These are phyloP conservation scores for Brachyalestes nurse DNA, from an alignment of 2,797 vertebrate genomes.

Conservation along the genomic window DNA sequence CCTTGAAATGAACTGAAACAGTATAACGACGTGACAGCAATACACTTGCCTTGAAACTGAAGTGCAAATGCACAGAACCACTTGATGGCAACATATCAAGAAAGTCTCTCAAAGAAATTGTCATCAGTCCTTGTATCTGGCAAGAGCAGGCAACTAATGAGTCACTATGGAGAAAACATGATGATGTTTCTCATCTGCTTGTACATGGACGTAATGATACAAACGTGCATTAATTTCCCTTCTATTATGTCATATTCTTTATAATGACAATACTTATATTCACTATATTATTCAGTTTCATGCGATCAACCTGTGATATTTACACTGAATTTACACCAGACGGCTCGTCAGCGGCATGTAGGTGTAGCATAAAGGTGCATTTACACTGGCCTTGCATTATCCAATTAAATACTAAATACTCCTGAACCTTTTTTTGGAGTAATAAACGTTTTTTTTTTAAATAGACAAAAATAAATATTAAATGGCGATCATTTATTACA, in stretches of 20 bases:
- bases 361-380: too few species aligned
- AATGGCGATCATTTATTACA: too few species aligned
- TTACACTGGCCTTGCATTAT: too few species aligned
- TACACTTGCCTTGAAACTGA: background rate
- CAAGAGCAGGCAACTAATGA: background rate
- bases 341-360: too few species aligned
- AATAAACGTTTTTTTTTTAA: too few species aligned
- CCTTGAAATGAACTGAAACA: conserved; percentile 21
- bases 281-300: background rate
- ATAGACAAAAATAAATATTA: too few species aligned
- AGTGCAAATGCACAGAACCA: background rate
- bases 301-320: background rate
- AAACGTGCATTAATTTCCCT: background rate
- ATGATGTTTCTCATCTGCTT: background rate
- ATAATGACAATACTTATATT: background rate
- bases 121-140: background rate
- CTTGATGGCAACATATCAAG: background rate
- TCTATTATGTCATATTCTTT: background rate
- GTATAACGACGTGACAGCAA: background rate
- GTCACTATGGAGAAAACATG: background rate
- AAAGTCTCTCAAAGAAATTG: background rate
- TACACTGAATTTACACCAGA: too few species aligned
- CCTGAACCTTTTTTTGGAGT: too few species aligned
- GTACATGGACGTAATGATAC: background rate
- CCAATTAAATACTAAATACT: too few species aligned